phyloP scores from a whole-genome alignment of 2,113 vertebrate genomes.

The Tinamus guttatus region DNA sequence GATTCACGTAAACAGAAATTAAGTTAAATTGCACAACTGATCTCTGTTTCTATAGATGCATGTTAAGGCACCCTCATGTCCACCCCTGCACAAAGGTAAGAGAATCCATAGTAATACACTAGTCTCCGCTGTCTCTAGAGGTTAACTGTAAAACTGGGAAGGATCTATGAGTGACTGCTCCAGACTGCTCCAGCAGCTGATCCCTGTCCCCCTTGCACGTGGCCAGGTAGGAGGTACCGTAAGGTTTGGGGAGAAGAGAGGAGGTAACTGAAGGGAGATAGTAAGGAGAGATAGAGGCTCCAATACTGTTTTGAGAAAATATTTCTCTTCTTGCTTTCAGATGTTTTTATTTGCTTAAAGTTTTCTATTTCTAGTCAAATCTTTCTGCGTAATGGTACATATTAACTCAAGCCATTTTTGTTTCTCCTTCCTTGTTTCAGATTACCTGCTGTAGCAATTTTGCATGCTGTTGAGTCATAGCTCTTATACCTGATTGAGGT shows the following conservation, averaged over 20 bases:
- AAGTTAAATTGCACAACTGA: not conserved
- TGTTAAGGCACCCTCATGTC: not conserved
- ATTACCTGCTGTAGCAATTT: not conserved
- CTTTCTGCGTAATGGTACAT: not conserved
- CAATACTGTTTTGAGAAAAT: not conserved
- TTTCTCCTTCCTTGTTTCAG: not conserved
- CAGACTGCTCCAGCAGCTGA: not conserved
- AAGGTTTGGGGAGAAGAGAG: not conserved
- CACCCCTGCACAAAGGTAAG: not conserved
- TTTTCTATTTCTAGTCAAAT: not conserved
- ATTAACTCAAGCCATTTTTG: not conserved
- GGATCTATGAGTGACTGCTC: not conserved
- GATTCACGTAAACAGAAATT: not conserved
- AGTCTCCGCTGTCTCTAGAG: not conserved
- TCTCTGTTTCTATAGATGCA: not conserved
- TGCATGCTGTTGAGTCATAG: not conserved
- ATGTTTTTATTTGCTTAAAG: not conserved
- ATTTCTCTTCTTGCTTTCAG: not conserved
- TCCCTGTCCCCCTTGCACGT: not conserved
- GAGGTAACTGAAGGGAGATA: accelerated
- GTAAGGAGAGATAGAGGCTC: not conserved
- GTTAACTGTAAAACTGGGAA: not conserved
- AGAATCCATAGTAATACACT: not conserved
- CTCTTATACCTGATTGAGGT: not conserved
- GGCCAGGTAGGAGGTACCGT: not conserved